Base-by-base conservation (phyloP, 2,888 invertebrate species). In the Copidosoma aretas region DNA sequence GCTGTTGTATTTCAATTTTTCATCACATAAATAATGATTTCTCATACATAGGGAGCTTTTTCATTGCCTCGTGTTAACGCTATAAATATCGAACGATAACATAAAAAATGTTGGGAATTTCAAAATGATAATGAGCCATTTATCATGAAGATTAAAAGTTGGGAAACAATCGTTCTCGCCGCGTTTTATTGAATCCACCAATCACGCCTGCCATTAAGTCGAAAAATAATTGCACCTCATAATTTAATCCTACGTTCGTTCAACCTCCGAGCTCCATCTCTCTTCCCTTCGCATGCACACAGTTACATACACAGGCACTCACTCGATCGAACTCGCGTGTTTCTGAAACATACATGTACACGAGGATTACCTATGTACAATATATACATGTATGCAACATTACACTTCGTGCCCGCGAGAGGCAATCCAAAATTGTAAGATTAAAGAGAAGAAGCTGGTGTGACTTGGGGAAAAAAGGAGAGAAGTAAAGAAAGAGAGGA, bases 401-500 rank as follows among this genome's bases (percentile, higher is more conserved):
- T 32, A 32, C 8, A 32, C 32, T 32, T 3, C 32, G 8, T 17
- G 21, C n/a, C 32, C 51, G 43, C 58, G 43, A 39, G 49, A 57
- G 64, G 53, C 52, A 60, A 66, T 70, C 63, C 62, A 63, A 70
- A 64, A 68, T 63, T 64, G 58, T 39, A 52, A 58, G 68, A 68
- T 64, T 32, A 56, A 51, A 32, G 53, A 52, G 49, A 25, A 46
- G 56, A 56, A 14, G 43, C 43, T 17, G n/a, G 17, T 14, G 43
- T 46, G 32, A 46, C 12, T 1, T 12, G 2, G 43, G 12, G 46
- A 49, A 46, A n/a, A 57, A 59, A 21, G 54, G 64, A 41, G 61
- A 68, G 60, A 63, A 60, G 60, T 43, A 46, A 46, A 46, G 43
- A 46, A 12, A 46, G 32, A 32, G 3, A 32, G 32, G 32, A 32